These are phyloP conservation scores for Synaphobranchus kaupii DNA, from an alignment of 2,797 vertebrate genomes.

Conservation along the genomic window DNA sequence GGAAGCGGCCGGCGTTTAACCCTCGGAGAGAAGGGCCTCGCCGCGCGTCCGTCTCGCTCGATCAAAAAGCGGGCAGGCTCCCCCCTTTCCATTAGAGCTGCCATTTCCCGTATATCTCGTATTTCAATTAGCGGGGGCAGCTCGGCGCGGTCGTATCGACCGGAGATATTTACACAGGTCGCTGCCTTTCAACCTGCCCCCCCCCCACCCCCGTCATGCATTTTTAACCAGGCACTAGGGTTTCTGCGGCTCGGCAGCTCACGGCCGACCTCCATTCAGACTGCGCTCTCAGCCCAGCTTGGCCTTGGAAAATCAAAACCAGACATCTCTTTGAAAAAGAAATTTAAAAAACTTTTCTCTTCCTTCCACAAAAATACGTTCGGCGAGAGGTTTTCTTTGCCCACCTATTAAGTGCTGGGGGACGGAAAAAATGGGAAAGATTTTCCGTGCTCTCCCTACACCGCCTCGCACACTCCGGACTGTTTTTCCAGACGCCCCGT, in stretches of 20 bases:
- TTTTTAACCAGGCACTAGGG: conserved; percentile 28
- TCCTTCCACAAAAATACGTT: neutral
- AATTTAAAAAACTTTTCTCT: neutral
- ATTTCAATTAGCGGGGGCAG: conserved; percentile 35
- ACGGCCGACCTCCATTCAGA: neutral
- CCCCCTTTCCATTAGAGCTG: neutral
- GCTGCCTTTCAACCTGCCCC: conserved; percentile 1
- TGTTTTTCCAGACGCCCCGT: too few species aligned
- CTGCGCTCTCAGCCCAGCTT: neutral
- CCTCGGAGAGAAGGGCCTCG: neutral
- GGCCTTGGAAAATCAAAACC: conserved; percentile 13
- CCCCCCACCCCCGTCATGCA: neutral
- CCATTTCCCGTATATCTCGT: conserved; percentile 30
- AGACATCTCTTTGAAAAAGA: neutral
- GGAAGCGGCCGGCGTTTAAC: conserved; percentile 2
- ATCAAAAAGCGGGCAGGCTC: neutral
- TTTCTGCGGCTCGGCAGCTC: neutral
- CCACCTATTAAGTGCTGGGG: neutral
- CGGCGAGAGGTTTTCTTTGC: neutral
- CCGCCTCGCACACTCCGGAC: neutral
- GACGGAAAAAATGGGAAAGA: too few species aligned
- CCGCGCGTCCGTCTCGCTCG: neutral
- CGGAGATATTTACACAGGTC: conserved; percentile 41
- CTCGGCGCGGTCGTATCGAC: conserved; percentile 29
- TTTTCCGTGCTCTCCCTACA: too few species aligned